Conservation (phyloP, 1,140 invertebrate genomes). For the Bombus consobrinus region DNA sequence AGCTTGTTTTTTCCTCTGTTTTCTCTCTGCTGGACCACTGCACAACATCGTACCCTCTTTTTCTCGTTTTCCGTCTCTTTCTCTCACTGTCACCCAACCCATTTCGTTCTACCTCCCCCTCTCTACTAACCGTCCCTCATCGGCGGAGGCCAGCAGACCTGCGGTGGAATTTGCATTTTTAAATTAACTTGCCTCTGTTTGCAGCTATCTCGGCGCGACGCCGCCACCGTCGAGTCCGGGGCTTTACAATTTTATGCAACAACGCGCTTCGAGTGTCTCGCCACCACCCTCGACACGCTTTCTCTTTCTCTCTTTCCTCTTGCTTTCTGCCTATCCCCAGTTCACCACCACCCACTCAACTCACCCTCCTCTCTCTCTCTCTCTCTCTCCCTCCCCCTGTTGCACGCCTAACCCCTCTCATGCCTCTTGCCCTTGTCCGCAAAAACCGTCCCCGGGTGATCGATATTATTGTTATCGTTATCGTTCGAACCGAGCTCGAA, state of each 20-base stretch:
- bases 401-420: neutral
- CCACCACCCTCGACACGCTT: constrained; percentile 7
- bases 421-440: constrained; percentile 22
- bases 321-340: neutral
- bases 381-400: neutral
- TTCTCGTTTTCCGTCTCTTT: constrained; percentile 35
- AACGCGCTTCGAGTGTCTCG: constrained; percentile 66
- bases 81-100: neutral
- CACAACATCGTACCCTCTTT: neutral
- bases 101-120: constrained; percentile 11
- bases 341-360: neutral
- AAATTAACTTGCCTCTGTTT: constrained; percentile 83
- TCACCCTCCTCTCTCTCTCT: neutral
- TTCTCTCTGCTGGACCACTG: neutral
- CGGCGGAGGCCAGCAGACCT: constrained; percentile 43
- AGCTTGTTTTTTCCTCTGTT: neutral
- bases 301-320: neutral
- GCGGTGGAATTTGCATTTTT: constrained; percentile 82
- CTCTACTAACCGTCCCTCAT: constrained; percentile 16
- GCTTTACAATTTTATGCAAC: constrained; percentile 83
- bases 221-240: constrained; percentile 61
- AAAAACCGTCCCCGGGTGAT: constrained; percentile 36
- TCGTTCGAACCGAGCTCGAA: constrained; percentile 39
- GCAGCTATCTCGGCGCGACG: constrained; percentile 80
- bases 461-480: constrained; percentile 60